phyloP scores from a whole-genome alignment of 1,140 invertebrate species.

The Papilio helenus region DNA sequence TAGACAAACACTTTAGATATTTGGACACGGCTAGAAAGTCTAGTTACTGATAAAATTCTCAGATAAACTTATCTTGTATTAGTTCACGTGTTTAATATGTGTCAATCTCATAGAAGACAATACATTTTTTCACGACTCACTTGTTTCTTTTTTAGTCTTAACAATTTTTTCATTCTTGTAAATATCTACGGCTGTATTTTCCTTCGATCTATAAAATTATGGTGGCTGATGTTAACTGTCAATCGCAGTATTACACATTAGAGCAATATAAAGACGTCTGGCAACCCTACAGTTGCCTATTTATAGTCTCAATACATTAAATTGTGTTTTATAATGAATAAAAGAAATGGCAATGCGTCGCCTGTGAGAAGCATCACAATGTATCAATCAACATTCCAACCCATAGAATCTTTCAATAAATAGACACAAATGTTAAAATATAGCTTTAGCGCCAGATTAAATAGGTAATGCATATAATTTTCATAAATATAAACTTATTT shows the following conservation, averaged over 20 bases:
- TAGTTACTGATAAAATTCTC: slow-evolving; percentile 5
- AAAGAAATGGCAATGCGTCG: slow-evolving; percentile 24
- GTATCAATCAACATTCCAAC: slow-evolving; percentile 29
- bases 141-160: background rate
- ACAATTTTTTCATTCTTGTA: background rate
- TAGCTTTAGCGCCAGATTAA: background rate
- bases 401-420: slow-evolving; percentile 6
- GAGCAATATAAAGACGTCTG: background rate
- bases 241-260: too few species aligned
- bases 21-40: background rate
- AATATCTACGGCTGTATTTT: too few species aligned
- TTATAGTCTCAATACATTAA: slow-evolving; percentile 34
- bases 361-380: slow-evolving; percentile 24
- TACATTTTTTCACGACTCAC: background rate
- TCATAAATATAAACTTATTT: background rate
- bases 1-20: background rate
- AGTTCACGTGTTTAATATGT: slow-evolving; percentile 16
- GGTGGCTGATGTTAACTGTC: too few species aligned
- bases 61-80: slow-evolving; percentile 16
- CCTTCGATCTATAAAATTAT: too few species aligned
- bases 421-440: background rate
- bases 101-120: background rate
- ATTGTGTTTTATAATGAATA: slow-evolving; percentile 33
- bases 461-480: background rate
- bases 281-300: background rate